Base-by-base conservation (phyloP, 2,888 invertebrate genomes). In the Alentia gelatinosa region DNA sequence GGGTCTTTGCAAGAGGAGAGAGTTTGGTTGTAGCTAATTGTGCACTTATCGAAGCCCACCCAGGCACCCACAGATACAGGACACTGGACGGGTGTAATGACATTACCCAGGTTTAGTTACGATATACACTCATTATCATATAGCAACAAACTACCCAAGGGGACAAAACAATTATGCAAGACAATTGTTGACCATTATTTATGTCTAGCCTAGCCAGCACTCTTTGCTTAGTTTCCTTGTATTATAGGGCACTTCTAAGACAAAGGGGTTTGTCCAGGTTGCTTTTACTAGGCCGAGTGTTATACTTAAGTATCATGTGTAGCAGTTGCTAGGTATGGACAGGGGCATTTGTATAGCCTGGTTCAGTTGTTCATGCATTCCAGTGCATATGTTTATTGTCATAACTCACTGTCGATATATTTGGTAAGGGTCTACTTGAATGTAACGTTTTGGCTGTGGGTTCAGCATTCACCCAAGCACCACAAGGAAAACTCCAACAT, bases 171-270 rank as follows among this genome's bases (percentile, higher is more conserved):
- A 5, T 79, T 39, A 79, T 79, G 35, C 79, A 79, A 79, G 79
- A 79, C n/a, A 12, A 79, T 63, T 79, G 39, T 79, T 79, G 79
- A 79, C 39, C 19, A 1, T 79, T 39, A 79, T 79, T 79, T 79
- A 9, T 37, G 79, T 79, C 79, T 79, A 79, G 79, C 26, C 79
- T 79, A 79, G 79, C 12, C 35, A n/a, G 79, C 79, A 79, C 79
- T 26, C 19, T 79, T 79, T 39, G 15, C 35, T 79, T 79, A 79
- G 79, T n/a, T 79, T 39, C 23, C n/a, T 79, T 79, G 79, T 79
- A 79, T 79, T 19, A 37, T 35, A 37, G 39, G 39, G 15, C 39
- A 39, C 39, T 12, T 79, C 39, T 79, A 37, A 39, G n/a, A n/a
- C n/a, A n/a, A n/a, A 79, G 15, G 68, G 26, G 68, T 68, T 68